phyloP scores from a whole-genome alignment of 2,888 invertebrate species.

The Lycocerus yunnanus region DNA sequence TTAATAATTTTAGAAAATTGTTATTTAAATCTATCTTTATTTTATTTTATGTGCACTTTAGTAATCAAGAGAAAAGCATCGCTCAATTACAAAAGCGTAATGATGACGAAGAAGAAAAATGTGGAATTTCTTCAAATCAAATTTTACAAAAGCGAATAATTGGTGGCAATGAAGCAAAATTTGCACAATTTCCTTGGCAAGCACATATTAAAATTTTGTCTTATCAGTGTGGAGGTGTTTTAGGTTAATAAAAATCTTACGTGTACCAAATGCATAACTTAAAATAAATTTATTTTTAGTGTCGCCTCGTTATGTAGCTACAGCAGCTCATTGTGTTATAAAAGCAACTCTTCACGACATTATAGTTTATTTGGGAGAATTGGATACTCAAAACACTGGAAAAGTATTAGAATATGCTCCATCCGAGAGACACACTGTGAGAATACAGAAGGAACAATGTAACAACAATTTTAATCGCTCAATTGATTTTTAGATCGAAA shows the following conservation, averaged over 20 bases:
- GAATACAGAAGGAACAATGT: conserved; percentile 10
- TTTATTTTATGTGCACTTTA: background rate
- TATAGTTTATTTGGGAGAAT: conserved; percentile 77
- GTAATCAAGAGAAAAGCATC: conserved; percentile 11
- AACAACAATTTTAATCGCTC: background rate
- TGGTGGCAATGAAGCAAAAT: conserved; percentile 77
- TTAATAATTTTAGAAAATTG: too few relatives aligned
- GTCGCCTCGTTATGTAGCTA: conserved; percentile 74
- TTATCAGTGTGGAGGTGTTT: conserved; percentile 82
- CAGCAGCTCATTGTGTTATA: conserved; percentile 83
- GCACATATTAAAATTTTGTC: conserved; percentile 82
- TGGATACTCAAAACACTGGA: conserved; percentile 76
- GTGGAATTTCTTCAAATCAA: conserved; percentile 67
- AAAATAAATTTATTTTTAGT: conserved; percentile 55
- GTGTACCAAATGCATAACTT: background rate
- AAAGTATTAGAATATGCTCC: conserved; percentile 65
- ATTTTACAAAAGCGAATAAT: conserved; percentile 75
- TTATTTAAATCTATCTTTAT: too few relatives aligned
- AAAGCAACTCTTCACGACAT: conserved; percentile 75
- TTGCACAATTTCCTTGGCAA: conserved; percentile 84
- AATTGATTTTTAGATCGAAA: conserved; percentile 60
- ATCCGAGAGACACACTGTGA: conserved; percentile 64
- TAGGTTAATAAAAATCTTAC: conserved; percentile 56
- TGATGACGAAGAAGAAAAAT: conserved; percentile 60
- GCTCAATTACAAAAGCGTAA: conserved; percentile 45